phyloP scores from a whole-genome alignment of 2,113 vertebrate genomes.

The Delphinus delphis region DNA sequence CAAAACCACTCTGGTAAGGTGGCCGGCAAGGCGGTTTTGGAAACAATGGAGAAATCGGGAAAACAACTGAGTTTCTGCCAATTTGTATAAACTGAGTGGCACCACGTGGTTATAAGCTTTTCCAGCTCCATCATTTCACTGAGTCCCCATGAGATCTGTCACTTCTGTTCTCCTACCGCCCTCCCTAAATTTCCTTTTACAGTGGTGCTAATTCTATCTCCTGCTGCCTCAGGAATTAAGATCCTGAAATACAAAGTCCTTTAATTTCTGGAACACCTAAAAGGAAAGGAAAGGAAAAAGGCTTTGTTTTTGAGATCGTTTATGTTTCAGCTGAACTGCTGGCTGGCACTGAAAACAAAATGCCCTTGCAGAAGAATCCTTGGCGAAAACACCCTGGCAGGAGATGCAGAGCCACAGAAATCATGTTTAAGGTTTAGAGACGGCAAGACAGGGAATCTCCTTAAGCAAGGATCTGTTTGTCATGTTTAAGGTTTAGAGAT shows the following conservation, averaged over 20 bases:
- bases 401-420: not conserved
- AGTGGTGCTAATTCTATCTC: not conserved
- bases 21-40: not conserved
- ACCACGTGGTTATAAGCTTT: not conserved
- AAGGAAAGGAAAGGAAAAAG: not conserved
- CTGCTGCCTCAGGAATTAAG: not conserved
- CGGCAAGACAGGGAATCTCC: not conserved
- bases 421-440: not conserved
- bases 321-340: not conserved
- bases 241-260: not conserved
- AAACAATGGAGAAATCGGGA: not conserved
- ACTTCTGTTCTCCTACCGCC: not conserved
- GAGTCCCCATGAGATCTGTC: not conserved
- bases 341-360: not conserved
- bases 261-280: not conserved
- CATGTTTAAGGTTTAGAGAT: not conserved
- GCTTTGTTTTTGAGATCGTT: not conserved
- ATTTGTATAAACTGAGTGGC: fast-evolving
- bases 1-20: not conserved
- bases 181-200: not conserved
- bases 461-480: not conserved
- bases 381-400: not conserved
- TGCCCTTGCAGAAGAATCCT: not conserved
- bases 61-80: not conserved
- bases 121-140: not conserved